Percentiles rank a stretch among this genome's conserved stretches.
phyloP scores from a whole-genome alignment of 2,113 vertebrate species.

The Rhagologus leucostigma region DNA sequence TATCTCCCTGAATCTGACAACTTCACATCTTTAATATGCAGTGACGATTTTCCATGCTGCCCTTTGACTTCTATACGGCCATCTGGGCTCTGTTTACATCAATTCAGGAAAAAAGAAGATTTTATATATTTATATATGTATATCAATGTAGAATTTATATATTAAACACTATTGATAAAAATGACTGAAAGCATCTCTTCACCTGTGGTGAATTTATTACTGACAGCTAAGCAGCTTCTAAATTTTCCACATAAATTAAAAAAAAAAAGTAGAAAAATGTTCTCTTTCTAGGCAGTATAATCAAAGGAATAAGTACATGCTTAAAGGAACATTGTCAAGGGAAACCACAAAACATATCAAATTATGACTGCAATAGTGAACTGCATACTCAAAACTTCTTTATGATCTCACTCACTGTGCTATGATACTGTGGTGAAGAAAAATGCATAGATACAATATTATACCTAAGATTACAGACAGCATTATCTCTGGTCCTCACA shows the following conservation, averaged over 20 bases:
- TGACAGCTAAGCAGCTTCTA: neutral
- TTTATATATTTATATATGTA: conserved; percentile 6
- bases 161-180: conserved; percentile 3
- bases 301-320: conserved; percentile 20
- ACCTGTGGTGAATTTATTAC: neutral
- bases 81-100: conserved; percentile 82
- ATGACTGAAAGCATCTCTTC: neutral
- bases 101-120: conserved; percentile 51
- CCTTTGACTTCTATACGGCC: conserved; percentile 91
- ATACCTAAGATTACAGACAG: neutral
- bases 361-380: neutral
- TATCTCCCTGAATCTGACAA: conserved; percentile 90
- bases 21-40: conserved; percentile 87
- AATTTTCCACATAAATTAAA: neutral
- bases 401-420: neutral
- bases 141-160: neutral
- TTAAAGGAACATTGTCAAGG: conserved; percentile 40
- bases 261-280: neutral
- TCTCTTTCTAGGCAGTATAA: neutral
- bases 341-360: neutral
- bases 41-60: conserved; percentile 85
- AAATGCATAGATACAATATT: neutral
- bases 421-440: neutral
- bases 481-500: neutral
- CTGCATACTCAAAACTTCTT: neutral